These are phyloP conservation scores for Latrodectus geometricus DNA, from an alignment of 1,140 invertebrate species.

Conservation along the genomic window DNA sequence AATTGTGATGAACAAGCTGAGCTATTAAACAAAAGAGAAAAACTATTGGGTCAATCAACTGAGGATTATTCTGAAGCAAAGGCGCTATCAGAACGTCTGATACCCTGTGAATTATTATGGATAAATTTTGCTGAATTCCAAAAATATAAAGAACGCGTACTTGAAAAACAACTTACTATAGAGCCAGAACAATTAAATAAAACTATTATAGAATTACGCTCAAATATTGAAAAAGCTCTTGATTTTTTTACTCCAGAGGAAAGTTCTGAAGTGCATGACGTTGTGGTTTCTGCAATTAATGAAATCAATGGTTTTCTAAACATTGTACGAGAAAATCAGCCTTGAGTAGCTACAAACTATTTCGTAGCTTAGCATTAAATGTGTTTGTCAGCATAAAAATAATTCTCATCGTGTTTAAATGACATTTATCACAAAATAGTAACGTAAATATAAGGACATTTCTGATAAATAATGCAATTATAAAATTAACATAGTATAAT, in stretches of 20 bases:
- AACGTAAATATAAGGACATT: no score
- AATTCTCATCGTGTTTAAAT: no score
- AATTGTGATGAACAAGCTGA: conserved; percentile 10
- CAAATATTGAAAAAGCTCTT: neutral
- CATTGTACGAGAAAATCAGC: no score
- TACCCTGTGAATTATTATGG: conserved; percentile 28
- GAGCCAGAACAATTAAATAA: neutral
- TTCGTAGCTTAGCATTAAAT: no score
- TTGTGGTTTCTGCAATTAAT: neutral
- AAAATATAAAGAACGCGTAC: conserved; percentile 19
- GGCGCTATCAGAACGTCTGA: neutral
- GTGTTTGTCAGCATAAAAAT: no score
- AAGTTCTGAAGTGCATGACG: neutral
- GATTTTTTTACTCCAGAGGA: conserved; percentile 7
- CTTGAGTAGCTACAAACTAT: no score
- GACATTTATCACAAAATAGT: no score
- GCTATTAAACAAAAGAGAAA: conserved; percentile 17
- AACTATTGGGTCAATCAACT: neutral
- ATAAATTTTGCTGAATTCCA: conserved; percentile 30
- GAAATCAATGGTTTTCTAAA: conserved; percentile 27
- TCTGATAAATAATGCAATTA: no score
- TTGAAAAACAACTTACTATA: neutral
- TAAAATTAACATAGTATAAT: no score
- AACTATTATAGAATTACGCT: conserved; percentile 18
- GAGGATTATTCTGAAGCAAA: neutral